These are phyloP conservation scores for Chymomyza amoena DNA, from an alignment of 2,888 invertebrate species.

Conservation along the genomic window DNA sequence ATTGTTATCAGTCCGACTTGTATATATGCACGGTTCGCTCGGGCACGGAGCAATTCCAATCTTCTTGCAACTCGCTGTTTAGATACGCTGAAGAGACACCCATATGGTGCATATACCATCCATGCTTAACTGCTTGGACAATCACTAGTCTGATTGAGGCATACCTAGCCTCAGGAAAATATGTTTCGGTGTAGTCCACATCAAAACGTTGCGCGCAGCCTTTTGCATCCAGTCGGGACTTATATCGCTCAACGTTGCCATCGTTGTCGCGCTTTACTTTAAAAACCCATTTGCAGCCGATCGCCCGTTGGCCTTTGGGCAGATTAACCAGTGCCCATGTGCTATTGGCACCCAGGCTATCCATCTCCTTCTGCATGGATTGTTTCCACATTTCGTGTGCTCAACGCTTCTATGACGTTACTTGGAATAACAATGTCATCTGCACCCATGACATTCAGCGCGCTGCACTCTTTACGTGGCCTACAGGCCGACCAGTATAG, in stretches of 20 bases:
- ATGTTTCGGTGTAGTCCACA: slow-evolving; percentile 37
- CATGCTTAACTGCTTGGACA: slow-evolving; percentile 41
- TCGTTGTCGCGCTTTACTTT: slow-evolving; percentile 30
- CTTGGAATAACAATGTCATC: no score
- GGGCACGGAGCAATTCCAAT: slow-evolving; percentile 34
- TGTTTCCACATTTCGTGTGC: slow-evolving; percentile 18
- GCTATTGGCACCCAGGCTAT: slow-evolving; percentile 27
- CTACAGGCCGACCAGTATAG: no score
- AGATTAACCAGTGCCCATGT: slow-evolving; percentile 36
- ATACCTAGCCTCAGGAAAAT: slow-evolving; percentile 38
- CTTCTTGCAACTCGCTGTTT: slow-evolving; percentile 42
- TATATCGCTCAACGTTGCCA: slow-evolving; percentile 30
- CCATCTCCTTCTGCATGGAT: slow-evolving; percentile 44
- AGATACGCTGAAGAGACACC: slow-evolving; percentile 45
- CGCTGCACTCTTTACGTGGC: no score
- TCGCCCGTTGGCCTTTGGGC: slow-evolving; percentile 23
- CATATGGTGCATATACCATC: slow-evolving; percentile 40
- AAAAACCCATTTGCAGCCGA: slow-evolving; percentile 45
- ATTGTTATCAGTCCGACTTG: slow-evolving; percentile 15
- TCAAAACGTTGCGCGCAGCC: slow-evolving; percentile 33
- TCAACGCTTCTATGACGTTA: background rate
- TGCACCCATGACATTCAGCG: no score
- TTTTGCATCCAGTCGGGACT: slow-evolving; percentile 37
- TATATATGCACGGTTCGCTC: slow-evolving; percentile 38
- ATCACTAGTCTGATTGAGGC: slow-evolving; percentile 40